Conservation (phyloP, 2,888 invertebrate genomes). For the Coenonympha glycerion region DNA sequence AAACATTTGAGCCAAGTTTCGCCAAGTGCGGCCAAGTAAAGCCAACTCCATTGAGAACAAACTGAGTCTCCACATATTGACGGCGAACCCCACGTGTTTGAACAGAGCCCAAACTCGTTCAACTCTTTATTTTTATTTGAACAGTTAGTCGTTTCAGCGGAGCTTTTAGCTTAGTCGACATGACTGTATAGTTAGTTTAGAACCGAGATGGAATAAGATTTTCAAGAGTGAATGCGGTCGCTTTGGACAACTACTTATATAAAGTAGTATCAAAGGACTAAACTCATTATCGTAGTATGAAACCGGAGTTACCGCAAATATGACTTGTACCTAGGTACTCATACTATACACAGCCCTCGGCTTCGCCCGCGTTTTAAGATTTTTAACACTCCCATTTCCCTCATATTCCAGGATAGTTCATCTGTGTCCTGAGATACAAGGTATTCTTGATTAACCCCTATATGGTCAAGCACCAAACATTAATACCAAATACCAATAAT, state of each 20-base stretch:
- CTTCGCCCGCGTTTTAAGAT: too few species aligned
- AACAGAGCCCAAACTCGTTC: slow-evolving; percentile 6
- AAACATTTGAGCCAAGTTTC: neutral
- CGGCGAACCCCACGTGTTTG: slow-evolving; percentile 7
- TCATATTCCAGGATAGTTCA: too few species aligned
- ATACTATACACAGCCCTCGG: too few species aligned
- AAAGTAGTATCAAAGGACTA: too few species aligned
- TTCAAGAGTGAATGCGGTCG: neutral
- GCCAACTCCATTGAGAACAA: slow-evolving; percentile 7
- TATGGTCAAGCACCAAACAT: too few species aligned
- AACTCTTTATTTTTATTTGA: slow-evolving; percentile 8
- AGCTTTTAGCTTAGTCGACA: slow-evolving; percentile 2
- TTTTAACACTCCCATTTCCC: too few species aligned
- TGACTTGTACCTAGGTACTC: too few species aligned
- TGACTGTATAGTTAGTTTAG: neutral
- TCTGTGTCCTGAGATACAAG: too few species aligned
- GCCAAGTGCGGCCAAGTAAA: slow-evolving; percentile 8
- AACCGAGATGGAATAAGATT: neutral
- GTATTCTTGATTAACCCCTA: too few species aligned
- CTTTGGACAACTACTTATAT: too few species aligned
- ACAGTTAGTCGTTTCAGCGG: slow-evolving; percentile 6
- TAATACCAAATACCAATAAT: too few species aligned
- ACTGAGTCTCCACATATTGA: slow-evolving; percentile 8
- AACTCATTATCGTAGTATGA: neutral
- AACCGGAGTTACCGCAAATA: neutral